A percentile compares a stretch with the other conserved stretches of the same genome.
Evolutionary conservation across 2,888 invertebrate species (phyloP).

Genomic region (Calameuta filiformis): DNA sequence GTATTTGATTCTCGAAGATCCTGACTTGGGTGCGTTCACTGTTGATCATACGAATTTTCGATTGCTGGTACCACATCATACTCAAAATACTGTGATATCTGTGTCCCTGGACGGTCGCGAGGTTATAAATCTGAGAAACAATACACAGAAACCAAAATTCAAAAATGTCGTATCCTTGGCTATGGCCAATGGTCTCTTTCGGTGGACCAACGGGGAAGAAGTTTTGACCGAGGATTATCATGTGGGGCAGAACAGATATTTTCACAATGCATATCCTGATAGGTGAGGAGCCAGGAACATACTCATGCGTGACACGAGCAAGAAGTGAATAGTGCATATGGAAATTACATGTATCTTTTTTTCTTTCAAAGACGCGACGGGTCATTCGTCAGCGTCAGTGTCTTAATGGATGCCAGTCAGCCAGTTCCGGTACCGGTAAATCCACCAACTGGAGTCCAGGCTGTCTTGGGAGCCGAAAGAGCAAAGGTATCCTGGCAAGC

Average conservation of each 20-base stretch:
- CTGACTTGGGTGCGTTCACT: conserved; percentile 82
- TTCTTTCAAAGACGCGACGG: conserved; percentile 56
- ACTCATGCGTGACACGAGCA: background rate
- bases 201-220: conserved; percentile 86
- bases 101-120: conserved; percentile 86
- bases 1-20: conserved; percentile 74
- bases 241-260: conserved; percentile 75
- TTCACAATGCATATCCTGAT: conserved; percentile 80
- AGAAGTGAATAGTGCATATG: background rate
- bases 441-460: conserved; percentile 83
- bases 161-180: conserved; percentile 80
- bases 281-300: conserved; percentile 51
- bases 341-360: background rate
- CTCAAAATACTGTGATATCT: conserved; percentile 81
- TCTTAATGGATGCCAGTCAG: conserved; percentile 71
- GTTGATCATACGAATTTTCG: conserved; percentile 86
- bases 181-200: conserved; percentile 81
- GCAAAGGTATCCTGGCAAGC: conserved; percentile 86
- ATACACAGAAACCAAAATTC: conserved; percentile 81
- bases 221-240: conserved; percentile 85
- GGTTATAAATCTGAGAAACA: conserved; percentile 77
- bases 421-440: conserved; percentile 84
- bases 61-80: conserved; percentile 80
- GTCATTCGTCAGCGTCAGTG: conserved; percentile 68
- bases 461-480: conserved; percentile 79